phyloP scores from a whole-genome alignment of 2,888 invertebrate genomes.

The Eupithecia exiguata region DNA sequence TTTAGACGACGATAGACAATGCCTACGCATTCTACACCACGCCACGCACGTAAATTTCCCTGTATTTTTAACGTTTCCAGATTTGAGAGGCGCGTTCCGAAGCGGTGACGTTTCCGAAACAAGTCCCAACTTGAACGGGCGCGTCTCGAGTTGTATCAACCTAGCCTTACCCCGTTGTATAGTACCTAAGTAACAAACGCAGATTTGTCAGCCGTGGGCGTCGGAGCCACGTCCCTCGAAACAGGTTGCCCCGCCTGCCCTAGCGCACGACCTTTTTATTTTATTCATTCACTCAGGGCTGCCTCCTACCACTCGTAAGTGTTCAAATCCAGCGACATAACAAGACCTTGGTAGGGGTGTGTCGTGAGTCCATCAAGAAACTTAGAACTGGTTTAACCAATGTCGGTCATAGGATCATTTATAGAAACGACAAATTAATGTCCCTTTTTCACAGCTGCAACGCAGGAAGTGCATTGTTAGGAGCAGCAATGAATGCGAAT shows the following conservation, averaged over 20 bases:
- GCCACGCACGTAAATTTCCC: conserved; percentile 42
- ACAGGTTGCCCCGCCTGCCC: conserved; percentile 77
- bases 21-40: conserved; percentile 49
- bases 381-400: conserved; percentile 34
- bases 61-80: conserved; percentile 13
- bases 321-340: conserved; percentile 32
- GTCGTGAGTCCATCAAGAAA: conserved; percentile 19
- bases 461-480: conserved; percentile 61
- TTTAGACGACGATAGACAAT: conserved; percentile 17
- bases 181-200: conserved; percentile 61
- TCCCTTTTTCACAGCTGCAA: conserved; percentile 55
- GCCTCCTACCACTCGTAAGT: conserved; percentile 48
- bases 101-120: conserved; percentile 51
- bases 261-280: conserved; percentile 73
- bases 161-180: conserved; percentile 44
- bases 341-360: conserved; percentile 34
- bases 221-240: conserved; percentile 66
- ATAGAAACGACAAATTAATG: conserved; percentile 37
- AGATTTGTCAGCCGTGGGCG: conserved; percentile 81
- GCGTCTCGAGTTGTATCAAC: conserved; percentile 35
- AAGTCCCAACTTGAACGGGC: conserved; percentile 71
- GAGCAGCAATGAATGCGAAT: conserved; percentile 53
- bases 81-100: conserved; percentile 27
- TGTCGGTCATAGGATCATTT: conserved; percentile 29
- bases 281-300: conserved; percentile 72